These are phyloP conservation scores for Clivina fossor DNA, from an alignment of 2,888 invertebrate species.

Conservation along the genomic window DNA sequence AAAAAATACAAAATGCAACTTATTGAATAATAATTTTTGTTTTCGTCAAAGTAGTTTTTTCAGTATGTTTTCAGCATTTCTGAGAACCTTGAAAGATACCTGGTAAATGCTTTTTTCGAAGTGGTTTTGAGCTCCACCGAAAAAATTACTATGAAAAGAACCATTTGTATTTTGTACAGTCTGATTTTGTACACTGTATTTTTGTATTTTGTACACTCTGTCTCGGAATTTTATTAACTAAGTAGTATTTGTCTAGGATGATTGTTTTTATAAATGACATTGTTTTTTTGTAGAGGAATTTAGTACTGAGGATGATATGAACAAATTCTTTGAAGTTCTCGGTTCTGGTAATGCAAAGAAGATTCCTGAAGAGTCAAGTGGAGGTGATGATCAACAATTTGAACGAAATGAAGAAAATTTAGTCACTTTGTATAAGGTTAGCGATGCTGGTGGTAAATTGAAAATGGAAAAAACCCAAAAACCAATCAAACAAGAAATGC, in stretches of 20 bases:
- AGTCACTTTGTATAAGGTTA: conserved; percentile 68
- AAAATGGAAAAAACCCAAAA: conserved; percentile 68
- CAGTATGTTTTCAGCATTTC: too few relatives aligned
- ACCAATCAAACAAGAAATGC: conserved; percentile 70
- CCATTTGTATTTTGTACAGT: too few relatives aligned
- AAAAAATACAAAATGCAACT: too few relatives aligned
- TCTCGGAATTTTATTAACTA: neutral
- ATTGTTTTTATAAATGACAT: neutral
- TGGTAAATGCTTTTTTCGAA: too few relatives aligned
- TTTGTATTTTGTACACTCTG: neutral
- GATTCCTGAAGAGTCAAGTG: conserved; percentile 71
- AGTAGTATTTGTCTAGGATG: neutral
- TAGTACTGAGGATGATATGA: conserved; percentile 64
- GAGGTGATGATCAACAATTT: conserved; percentile 75
- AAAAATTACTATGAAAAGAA: too few relatives aligned
- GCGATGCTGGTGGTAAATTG: conserved; percentile 67
- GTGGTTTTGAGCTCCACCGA: too few relatives aligned
- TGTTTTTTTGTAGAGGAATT: conserved; percentile 63
- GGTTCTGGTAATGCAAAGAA: conserved; percentile 71
- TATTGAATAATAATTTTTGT: too few relatives aligned
- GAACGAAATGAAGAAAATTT: conserved; percentile 67
- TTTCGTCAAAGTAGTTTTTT: too few relatives aligned
- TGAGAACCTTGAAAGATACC: too few relatives aligned
- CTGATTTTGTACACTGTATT: neutral
- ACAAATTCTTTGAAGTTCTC: conserved; percentile 76